Evolutionary conservation across 2,797 vertebrate genomes (phyloP).

Genomic region (Acanthiza pusilla): DNA sequence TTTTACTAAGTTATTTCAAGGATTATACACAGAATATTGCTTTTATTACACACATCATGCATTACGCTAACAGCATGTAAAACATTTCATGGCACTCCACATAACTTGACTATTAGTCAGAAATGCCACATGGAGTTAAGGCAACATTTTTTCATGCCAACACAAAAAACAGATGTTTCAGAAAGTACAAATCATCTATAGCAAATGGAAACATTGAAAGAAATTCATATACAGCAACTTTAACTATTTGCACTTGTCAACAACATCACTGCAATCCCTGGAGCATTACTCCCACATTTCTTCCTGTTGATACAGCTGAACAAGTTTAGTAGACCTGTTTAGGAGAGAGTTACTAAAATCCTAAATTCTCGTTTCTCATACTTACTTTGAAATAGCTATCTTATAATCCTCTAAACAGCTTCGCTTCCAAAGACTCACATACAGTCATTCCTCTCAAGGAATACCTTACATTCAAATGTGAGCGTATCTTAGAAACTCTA

Average conservation of each 20-base stretch:
- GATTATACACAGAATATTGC: not conserved
- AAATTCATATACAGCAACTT: not conserved
- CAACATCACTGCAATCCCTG: not conserved
- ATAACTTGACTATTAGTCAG: not conserved
- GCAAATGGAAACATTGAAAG: not conserved
- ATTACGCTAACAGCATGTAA: not conserved
- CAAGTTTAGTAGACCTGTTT: not conserved
- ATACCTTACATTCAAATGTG: not conserved
- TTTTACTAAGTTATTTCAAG: not conserved
- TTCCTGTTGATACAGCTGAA: not conserved
- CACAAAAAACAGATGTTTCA: not conserved
- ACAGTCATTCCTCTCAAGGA: not conserved
- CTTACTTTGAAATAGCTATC: not conserved
- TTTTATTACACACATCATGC: not conserved
- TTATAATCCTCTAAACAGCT: not conserved
- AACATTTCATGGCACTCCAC: rapidly evolving
- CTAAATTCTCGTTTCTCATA: not conserved
- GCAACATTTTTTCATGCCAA: not conserved
- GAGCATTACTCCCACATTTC: not conserved
- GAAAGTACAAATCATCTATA: not conserved
- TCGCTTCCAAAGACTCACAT: too few species aligned
- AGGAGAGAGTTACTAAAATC: not conserved
- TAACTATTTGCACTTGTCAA: not conserved
- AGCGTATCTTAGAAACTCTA: not conserved
- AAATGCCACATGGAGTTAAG: not conserved